These are phyloP conservation scores for Drosophila silvestris DNA, from an alignment of 2,888 invertebrate genomes.

Conservation along the genomic window DNA sequence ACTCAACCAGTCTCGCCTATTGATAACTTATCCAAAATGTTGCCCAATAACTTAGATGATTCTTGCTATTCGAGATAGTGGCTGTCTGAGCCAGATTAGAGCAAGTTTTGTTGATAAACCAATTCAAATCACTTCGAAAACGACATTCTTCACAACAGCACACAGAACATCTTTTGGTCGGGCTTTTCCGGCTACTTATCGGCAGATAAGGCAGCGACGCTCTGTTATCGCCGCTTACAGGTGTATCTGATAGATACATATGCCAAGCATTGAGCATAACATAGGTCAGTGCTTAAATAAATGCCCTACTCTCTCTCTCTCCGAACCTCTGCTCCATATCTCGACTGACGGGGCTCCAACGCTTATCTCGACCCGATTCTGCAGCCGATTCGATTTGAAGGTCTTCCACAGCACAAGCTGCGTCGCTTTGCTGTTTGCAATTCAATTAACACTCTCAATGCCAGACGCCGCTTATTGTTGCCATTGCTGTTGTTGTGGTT, in stretches of 20 bases:
- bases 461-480: slow-evolving; percentile 39
- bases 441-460: slow-evolving; percentile 79
- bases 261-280: slow-evolving; percentile 22
- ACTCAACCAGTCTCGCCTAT: neutral
- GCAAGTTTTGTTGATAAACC: slow-evolving; percentile 1
- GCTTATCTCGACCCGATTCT: slow-evolving; percentile 36
- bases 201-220: neutral
- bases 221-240: slow-evolving; percentile 14
- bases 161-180: slow-evolving; percentile 4
- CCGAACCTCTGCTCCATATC: neutral
- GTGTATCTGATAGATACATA: neutral
- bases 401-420: slow-evolving; percentile 11
- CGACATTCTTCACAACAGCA: slow-evolving; percentile 22
- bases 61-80: neutral
- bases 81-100: neutral
- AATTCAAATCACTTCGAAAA: slow-evolving; percentile 13
- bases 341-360: neutral
- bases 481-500: slow-evolving; percentile 9
- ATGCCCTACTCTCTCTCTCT: neutral
- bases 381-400: slow-evolving; percentile 15
- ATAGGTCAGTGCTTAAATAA: slow-evolving; percentile 41
- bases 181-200: slow-evolving; percentile 30
- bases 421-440: slow-evolving; percentile 69
- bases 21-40: neutral
- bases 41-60: neutral